Conservation (phyloP, 2,888 invertebrate genomes). For the Synanthedon vespiformis region DNA sequence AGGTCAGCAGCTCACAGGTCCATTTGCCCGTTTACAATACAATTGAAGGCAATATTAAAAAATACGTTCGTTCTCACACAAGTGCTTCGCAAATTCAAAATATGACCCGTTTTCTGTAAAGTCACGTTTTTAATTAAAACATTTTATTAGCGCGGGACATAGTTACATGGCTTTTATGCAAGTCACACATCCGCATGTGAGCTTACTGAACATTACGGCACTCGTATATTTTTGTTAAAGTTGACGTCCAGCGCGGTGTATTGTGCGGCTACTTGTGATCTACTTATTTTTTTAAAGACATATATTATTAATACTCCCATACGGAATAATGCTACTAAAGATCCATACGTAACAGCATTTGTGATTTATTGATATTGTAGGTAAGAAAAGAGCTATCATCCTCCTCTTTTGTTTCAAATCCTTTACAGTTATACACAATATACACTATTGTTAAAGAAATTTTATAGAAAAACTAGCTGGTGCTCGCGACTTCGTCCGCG, state of each 20-base stretch:
- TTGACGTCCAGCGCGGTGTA: conserved; percentile 26
- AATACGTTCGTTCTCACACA: neutral
- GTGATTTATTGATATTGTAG: too few relatives aligned
- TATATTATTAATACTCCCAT: too few relatives aligned
- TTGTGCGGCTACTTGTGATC: conserved; percentile 1
- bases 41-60: neutral
- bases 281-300: neutral
- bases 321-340: too few relatives aligned
- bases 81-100: neutral
- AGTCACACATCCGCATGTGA: conserved; percentile 36
- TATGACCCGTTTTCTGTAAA: conserved; percentile 21
- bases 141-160: conserved; percentile 27
- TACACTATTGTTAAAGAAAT: too few relatives aligned
- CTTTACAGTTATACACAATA: too few relatives aligned
- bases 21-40: too few relatives aligned
- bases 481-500: too few relatives aligned
- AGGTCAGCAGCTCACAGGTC: too few relatives aligned
- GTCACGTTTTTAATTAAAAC: conserved; percentile 55
- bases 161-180: conserved; percentile 23
- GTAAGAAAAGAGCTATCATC: too few relatives aligned
- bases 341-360: too few relatives aligned
- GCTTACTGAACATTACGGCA: conserved; percentile 17
- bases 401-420: too few relatives aligned
- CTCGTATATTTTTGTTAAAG: neutral
- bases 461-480: too few relatives aligned